Base-by-base conservation (phyloP, 2,888 invertebrate genomes). In the Drosophila mimetica region DNA sequence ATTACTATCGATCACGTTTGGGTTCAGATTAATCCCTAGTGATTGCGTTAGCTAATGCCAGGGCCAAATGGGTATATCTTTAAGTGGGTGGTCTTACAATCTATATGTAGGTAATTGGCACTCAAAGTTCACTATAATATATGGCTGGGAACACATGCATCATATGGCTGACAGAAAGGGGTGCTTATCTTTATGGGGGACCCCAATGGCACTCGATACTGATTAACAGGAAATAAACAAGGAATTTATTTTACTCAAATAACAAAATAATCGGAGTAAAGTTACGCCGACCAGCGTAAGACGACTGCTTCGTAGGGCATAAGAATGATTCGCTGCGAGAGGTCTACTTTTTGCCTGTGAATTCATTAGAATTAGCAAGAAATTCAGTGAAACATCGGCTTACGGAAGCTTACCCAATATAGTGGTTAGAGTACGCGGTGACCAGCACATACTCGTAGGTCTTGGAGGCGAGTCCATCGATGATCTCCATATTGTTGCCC, bases 221-320 rank as follows among this genome's bases (percentile, higher is more conserved):
- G 75, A 65, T 76, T 61, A 76, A 14, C 25, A 25, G 6, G 32
- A 30, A 32, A 20, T 6, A 18, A 50, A 46, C 20, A 52, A 3
- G 16, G 14, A 44, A 22, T 52, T 22, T n/a, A 14, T 25, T 41
- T 34, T 20, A 6, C 14, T 22, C 14, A 14, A 37, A n/a, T 4
- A 20, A 50, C 18, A 39, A 18, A 39, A 8, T 36, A 30, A 30
- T 60, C 13, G 2, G 6, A n/a, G 4, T 2, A 2, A 4, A 4
- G 1, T 82, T 51, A 75, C 14, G 76, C 71, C 9, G 60, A 28
- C 88, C 89, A 89, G 28, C 77, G 88, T 13, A 90, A 66, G 0
- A 90, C 86, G 9, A 89, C 69, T 2, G 90, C 89, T 53, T 90
- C 90, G 48, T 74, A 89, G 0, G 90, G 90, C 85, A 79, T 88